Conservation (phyloP, 1,140 invertebrate species). For the Drosophila kepulauana region DNA sequence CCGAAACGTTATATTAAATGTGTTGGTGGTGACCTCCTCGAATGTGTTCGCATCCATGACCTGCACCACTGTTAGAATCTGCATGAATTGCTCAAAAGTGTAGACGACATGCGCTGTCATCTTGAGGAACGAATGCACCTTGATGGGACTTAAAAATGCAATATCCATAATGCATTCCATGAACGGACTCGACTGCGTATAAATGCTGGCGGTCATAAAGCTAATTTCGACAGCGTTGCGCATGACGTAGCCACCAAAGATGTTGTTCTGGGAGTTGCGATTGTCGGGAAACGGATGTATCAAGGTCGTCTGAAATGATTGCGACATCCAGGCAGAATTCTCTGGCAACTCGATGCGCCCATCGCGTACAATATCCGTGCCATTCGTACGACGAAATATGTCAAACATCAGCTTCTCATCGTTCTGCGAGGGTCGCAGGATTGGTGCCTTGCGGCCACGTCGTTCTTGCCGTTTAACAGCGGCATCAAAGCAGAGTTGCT, state of each 20-base stretch:
- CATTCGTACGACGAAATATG: conserved; percentile 87
- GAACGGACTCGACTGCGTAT: conserved; percentile 86
- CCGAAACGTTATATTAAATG: conserved; percentile 90
- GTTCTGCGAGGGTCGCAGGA: conserved; percentile 87
- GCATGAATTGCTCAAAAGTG: conserved; percentile 87
- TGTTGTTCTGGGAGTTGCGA: conserved; percentile 91
- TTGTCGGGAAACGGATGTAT: conserved; percentile 70
- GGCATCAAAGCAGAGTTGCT: conserved; percentile 86
- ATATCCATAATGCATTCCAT: conserved; percentile 90
- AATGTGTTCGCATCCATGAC: conserved; percentile 87
- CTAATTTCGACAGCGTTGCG: conserved; percentile 90
- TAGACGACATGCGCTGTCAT: conserved; percentile 90
- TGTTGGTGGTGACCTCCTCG: conserved; percentile 88
- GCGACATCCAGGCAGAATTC: conserved; percentile 88
- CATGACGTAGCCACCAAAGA: conserved; percentile 94
- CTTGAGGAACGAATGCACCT: conserved; percentile 89
- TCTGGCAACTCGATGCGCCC: conserved; percentile 6
- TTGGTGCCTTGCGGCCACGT: conserved; percentile 75
- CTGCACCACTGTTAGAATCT: conserved; percentile 88
- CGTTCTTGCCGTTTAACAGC: conserved; percentile 86
- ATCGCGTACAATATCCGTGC: conserved; percentile 81
- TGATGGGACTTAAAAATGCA: conserved; percentile 88
- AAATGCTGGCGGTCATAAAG: conserved; percentile 87
- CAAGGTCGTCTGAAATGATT: conserved; percentile 51
- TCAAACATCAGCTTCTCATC: conserved; percentile 90